A percentile compares a stretch with the other conserved stretches of the same genome.
phyloP scores from a whole-genome alignment of 2,113 vertebrate species.

The Corydoras sp. region DNA sequence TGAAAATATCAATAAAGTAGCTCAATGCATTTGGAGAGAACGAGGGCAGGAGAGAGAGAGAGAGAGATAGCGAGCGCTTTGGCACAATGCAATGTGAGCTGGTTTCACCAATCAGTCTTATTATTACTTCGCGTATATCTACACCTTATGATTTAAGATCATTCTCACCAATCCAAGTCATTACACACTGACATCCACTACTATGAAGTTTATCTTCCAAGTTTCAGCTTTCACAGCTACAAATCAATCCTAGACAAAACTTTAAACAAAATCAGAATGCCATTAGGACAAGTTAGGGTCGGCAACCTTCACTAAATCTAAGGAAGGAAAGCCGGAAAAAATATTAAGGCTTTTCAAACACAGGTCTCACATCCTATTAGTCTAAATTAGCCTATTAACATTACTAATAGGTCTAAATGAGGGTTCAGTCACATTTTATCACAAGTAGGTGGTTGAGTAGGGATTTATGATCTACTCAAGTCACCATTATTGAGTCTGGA shows the following conservation, averaged over 20 bases:
- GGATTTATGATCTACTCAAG: no score
- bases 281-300: neutral
- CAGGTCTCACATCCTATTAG: no score
- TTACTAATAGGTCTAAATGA: no score
- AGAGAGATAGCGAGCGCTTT: constrained; percentile 3
- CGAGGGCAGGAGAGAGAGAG: no score
- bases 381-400: no score
- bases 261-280: neutral
- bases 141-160: constrained; percentile 18
- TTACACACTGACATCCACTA: constrained; percentile 15
- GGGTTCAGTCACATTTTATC: no score
- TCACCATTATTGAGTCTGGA: no score
- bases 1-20: constrained; percentile 44
- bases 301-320: no score
- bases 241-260: constrained; percentile 8
- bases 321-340: no score
- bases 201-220: constrained; percentile 21
- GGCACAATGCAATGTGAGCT: constrained; percentile 25
- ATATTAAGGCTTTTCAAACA: no score
- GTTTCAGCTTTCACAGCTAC: constrained; percentile 11
- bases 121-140: neutral
- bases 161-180: constrained; percentile 22
- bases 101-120: constrained; percentile 19
- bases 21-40: constrained; percentile 31
- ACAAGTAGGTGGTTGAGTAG: no score